Evolutionary conservation across 2,888 invertebrate genomes (phyloP).

Genomic region (Phragmatobia fuliginosa): DNA sequence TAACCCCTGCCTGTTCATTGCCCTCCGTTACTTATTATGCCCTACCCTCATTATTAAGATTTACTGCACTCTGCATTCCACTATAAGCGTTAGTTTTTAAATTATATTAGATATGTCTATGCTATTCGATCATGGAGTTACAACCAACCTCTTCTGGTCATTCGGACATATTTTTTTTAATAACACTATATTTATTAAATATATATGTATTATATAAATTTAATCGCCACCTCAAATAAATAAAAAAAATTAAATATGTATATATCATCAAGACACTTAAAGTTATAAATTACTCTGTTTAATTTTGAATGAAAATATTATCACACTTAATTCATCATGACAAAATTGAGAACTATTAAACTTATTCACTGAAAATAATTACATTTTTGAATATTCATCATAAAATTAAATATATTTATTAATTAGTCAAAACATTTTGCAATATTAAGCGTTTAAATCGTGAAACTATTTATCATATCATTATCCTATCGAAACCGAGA

Average conservation of each 20-base stretch:
- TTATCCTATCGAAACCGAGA: neutral
- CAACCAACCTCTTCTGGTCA: neutral
- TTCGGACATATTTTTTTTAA: neutral
- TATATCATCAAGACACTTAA: neutral
- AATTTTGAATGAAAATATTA: neutral
- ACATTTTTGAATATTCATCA: neutral
- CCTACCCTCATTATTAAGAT: slow-evolving; percentile 66
- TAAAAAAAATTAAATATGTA: neutral
- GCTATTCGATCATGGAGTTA: neutral
- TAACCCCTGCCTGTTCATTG: slow-evolving; percentile 68
- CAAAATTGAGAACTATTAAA: neutral
- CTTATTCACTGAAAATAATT: neutral
- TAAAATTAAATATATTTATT: neutral
- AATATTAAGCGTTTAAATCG: neutral
- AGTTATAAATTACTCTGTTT: neutral
- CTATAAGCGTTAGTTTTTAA: slow-evolving; percentile 12
- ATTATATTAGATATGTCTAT: neutral
- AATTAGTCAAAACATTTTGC: neutral
- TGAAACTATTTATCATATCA: neutral
- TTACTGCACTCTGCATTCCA: slow-evolving; percentile 42
- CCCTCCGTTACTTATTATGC: slow-evolving; percentile 59
- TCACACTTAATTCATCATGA: neutral
- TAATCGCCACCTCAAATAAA: neutral
- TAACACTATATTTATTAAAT: neutral
- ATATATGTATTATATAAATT: neutral